Evolutionary conservation across 2,797 vertebrate genomes (phyloP).

Genomic region (Periparus ater): DNA sequence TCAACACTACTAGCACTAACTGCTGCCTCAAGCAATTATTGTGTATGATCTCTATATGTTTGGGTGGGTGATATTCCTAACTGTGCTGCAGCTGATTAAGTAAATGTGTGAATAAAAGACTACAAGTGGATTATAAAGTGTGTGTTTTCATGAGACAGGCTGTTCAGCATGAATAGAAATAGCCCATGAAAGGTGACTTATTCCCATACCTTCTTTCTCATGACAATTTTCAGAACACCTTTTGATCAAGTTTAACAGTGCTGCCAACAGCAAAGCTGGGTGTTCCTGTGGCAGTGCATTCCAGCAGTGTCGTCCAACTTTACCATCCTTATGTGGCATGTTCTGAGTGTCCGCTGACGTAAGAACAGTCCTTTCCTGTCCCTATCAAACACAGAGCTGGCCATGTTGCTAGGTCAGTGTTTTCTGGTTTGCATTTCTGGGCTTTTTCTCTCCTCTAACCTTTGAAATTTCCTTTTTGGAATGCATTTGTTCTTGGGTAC

Average conservation of each 20-base stretch:
- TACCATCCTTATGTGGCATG: background rate
- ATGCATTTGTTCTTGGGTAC: background rate
- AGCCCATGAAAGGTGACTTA: background rate
- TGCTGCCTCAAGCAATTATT: background rate
- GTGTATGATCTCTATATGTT: accelerated
- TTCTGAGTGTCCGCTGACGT: background rate
- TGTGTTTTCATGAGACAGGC: background rate
- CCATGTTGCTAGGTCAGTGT: background rate
- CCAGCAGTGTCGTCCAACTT: background rate
- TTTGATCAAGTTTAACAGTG: background rate
- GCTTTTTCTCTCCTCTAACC: background rate
- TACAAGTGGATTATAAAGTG: background rate
- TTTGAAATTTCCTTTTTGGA: background rate
- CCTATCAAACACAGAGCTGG: background rate
- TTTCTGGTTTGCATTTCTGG: background rate
- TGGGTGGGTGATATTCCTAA: background rate
- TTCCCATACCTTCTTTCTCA: background rate
- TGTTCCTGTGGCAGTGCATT: background rate
- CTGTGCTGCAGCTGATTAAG: background rate
- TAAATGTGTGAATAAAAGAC: background rate
- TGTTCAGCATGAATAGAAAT: background rate
- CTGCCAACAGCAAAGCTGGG: background rate
- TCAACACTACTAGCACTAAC: background rate
- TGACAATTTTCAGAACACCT: background rate
- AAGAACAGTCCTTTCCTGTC: background rate